Percentiles rank a stretch among this genome's conserved stretches.
Evolutionary conservation across 35 echinoderm and acorn worm species (phyloP).

Genomic region (Diadema setosum): DNA sequence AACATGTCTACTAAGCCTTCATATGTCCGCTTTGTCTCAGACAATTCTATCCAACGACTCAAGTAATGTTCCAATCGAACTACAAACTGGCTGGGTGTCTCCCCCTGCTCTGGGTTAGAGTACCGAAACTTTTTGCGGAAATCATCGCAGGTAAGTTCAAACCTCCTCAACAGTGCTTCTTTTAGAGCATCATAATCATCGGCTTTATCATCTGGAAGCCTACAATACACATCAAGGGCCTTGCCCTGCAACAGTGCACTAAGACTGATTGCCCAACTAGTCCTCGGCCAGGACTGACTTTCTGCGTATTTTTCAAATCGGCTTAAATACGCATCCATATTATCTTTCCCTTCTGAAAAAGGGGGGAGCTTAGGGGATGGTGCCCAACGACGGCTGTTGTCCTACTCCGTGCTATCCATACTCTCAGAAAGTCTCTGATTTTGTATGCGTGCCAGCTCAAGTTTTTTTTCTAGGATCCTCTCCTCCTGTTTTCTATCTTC

Average conservation of each 20-base stretch:
- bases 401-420: too few species aligned
- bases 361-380: slow-evolving; percentile 19
- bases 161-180: slow-evolving; percentile 43
- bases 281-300: slow-evolving; percentile 15
- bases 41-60: slow-evolving; percentile 20
- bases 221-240: slow-evolving; percentile 34
- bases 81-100: slow-evolving; percentile 31
- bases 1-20: slow-evolving; percentile 41
- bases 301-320: slow-evolving; percentile 62
- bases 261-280: slow-evolving; percentile 47
- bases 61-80: background rate
- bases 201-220: slow-evolving; percentile 11
- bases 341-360: slow-evolving; percentile 54
- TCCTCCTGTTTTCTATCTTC: too few species aligned
- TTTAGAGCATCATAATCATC: slow-evolving; percentile 65
- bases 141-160: slow-evolving; percentile 26
- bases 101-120: slow-evolving; percentile 3
- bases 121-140: slow-evolving; percentile 19
- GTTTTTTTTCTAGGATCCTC: too few species aligned
- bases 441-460: background rate
- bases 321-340: slow-evolving; percentile 71
- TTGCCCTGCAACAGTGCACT: slow-evolving; percentile 52
- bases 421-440: too few species aligned
- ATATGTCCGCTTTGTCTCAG: background rate
- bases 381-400: too few species aligned